These are phyloP conservation scores for Drosophila mauritiana DNA, from an alignment of 1,140 invertebrate species.

Conservation along the genomic window DNA sequence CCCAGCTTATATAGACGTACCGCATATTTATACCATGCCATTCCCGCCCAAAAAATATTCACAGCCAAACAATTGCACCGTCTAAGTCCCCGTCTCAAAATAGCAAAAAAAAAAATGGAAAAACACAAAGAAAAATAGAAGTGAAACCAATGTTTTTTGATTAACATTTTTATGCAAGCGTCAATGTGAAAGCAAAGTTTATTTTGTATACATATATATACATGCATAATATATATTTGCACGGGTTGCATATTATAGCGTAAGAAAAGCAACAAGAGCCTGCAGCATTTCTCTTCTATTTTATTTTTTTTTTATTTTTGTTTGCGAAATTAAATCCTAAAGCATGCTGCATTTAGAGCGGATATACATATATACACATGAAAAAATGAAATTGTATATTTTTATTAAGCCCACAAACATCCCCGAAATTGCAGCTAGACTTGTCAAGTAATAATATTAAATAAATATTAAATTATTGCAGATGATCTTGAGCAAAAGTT, in stretches of 20 bases:
- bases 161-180: slow-evolving; percentile 77
- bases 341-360: slow-evolving; percentile 15
- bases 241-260: slow-evolving; percentile 50
- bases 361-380: slow-evolving; percentile 22
- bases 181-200: slow-evolving; percentile 78
- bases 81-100: slow-evolving; percentile 66
- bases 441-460: slow-evolving; percentile 7
- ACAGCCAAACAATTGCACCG: slow-evolving; percentile 61
- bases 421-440: slow-evolving; percentile 5
- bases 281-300: slow-evolving; percentile 22
- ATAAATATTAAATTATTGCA: neutral
- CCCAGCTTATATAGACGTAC: slow-evolving; percentile 34
- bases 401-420: slow-evolving; percentile 26
- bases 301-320: slow-evolving; percentile 26
- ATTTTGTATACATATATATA: slow-evolving; percentile 75
- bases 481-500: neutral
- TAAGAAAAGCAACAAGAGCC: slow-evolving; percentile 27
- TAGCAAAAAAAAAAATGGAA: slow-evolving; percentile 7
- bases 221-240: slow-evolving; percentile 65
- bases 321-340: slow-evolving; percentile 28
- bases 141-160: slow-evolving; percentile 68
- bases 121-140: slow-evolving; percentile 1
- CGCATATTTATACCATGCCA: slow-evolving; percentile 11
- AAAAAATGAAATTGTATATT: slow-evolving; percentile 23
- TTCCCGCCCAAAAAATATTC: slow-evolving; percentile 4